Percentiles rank a stretch among this genome's conserved stretches.
These are phyloP conservation scores for Astreopora myriophthalma DNA, from an alignment of 64 coral and sea anemone species.

Conservation along the genomic window DNA sequence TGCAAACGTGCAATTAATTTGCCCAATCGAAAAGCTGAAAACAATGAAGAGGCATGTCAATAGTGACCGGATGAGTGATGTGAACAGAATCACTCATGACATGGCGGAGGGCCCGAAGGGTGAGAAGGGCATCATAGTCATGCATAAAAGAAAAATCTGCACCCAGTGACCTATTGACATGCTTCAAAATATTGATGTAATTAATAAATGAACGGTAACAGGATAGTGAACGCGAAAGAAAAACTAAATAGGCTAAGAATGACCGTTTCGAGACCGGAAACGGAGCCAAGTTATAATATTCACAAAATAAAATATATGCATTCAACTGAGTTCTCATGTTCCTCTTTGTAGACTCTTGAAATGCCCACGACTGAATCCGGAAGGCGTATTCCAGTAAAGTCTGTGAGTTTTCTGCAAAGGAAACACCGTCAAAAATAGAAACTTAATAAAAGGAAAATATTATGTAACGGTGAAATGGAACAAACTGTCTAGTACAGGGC, in stretches of 20 bases:
- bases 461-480: background rate
- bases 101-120: background rate
- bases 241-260: constrained; percentile 29
- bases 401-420: background rate
- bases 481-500: background rate
- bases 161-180: constrained; percentile 17
- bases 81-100: constrained; percentile 7
- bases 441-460: too few relatives aligned
- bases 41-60: background rate
- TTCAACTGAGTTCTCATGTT: constrained; percentile 55
- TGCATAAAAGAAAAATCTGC: background rate
- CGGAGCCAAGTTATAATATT: background rate
- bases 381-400: background rate
- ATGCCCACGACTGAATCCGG: constrained; percentile 11
- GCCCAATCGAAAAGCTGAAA: background rate
- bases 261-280: constrained; percentile 44
- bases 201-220: constrained; percentile 35
- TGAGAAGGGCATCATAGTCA: constrained; percentile 18
- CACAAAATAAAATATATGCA: constrained; percentile 47
- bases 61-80: constrained; percentile 6
- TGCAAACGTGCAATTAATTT: constrained; percentile 34
- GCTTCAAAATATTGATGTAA: constrained; percentile 40
- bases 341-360: constrained; percentile 66
- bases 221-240: background rate
- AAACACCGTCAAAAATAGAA: too few relatives aligned